Evolutionary conservation across 2,888 invertebrate genomes (phyloP).

Genomic region (Amphipyra tragopoginis): DNA sequence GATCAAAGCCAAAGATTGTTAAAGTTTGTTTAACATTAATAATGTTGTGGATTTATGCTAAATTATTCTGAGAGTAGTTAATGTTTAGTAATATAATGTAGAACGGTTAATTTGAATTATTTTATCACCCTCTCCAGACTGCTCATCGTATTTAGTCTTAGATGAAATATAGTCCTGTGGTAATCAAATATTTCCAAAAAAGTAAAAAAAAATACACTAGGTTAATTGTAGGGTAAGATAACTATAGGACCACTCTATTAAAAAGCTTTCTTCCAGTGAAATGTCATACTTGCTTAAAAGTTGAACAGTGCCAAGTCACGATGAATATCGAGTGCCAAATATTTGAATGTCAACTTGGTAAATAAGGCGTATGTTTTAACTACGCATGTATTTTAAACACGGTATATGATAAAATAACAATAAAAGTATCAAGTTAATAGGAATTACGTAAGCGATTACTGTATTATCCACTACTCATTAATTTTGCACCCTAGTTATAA

Average conservation of each 20-base stretch:
- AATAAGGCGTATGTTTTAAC: constrained; percentile 51
- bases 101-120: constrained; percentile 81
- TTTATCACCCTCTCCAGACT: constrained; percentile 88
- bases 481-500: constrained; percentile 87
- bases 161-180: constrained; percentile 83
- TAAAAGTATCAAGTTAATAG: constrained; percentile 61
- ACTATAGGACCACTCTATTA: constrained; percentile 83
- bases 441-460: constrained; percentile 66
- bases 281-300: constrained; percentile 67
- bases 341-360: constrained; percentile 53
- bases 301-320: constrained; percentile 77
- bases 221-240: constrained; percentile 81
- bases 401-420: constrained; percentile 52
- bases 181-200: constrained; percentile 85
- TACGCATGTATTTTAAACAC: constrained; percentile 44
- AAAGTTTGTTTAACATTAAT: constrained; percentile 90
- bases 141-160: constrained; percentile 87
- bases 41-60: constrained; percentile 89
- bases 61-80: constrained; percentile 88
- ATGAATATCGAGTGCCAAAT: constrained; percentile 82
- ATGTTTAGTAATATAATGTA: constrained; percentile 82
- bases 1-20: constrained; percentile 96
- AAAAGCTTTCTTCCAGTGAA: constrained; percentile 77
- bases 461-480: constrained; percentile 78
- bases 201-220: constrained; percentile 81